A percentile compares a stretch with the other conserved stretches of the same genome.
These are phyloP conservation scores for Anniella stebbinsi DNA, from an alignment of 2,797 vertebrate genomes.

Conservation along the genomic window DNA sequence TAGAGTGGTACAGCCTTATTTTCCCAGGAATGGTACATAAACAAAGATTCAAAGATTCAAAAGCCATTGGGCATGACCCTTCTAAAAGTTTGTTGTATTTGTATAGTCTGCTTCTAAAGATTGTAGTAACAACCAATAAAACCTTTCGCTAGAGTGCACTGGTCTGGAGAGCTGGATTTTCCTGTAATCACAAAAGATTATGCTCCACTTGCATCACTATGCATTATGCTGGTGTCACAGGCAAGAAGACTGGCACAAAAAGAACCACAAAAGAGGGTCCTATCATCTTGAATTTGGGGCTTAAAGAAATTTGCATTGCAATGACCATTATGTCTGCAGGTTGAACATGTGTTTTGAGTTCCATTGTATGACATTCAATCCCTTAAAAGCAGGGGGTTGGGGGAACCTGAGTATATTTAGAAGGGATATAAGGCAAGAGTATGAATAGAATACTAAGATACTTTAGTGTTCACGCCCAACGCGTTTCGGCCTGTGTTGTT, in stretches of 20 bases:
- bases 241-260: background rate
- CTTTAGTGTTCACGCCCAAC: too few relatives aligned
- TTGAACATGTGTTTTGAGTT: background rate
- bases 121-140: background rate
- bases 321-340: background rate
- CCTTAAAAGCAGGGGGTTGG: background rate
- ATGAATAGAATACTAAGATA: background rate
- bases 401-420: background rate
- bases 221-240: background rate
- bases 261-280: background rate
- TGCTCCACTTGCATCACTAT: background rate
- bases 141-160: background rate
- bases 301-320: background rate
- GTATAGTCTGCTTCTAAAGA: background rate
- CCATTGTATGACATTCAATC: background rate
- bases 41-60: background rate
- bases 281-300: background rate
- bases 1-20: constrained; percentile 1
- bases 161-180: background rate
- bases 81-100: background rate
- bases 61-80: background rate
- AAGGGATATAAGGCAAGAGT: background rate
- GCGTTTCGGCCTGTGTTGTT: too few relatives aligned
- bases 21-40: too few relatives aligned
- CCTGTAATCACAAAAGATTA: background rate